Percentiles rank a stretch among this genome's conserved stretches.
These are phyloP conservation scores for Takifugu flavidus DNA, from an alignment of 2,113 vertebrate genomes.

Conservation along the genomic window DNA sequence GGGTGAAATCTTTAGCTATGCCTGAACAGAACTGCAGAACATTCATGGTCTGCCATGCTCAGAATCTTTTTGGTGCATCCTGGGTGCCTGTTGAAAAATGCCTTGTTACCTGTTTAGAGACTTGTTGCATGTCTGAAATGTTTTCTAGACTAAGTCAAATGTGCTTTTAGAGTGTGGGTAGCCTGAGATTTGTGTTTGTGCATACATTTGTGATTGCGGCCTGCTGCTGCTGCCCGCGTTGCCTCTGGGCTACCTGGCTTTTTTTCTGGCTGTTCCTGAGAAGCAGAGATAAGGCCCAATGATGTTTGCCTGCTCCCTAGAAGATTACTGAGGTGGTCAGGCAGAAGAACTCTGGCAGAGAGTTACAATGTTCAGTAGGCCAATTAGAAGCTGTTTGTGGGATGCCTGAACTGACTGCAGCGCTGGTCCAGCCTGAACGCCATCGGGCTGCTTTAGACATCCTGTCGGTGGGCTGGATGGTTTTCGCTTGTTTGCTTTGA, in stretches of 20 bases:
- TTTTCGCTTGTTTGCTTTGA: not conserved
- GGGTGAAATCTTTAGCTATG: constrained; percentile 31
- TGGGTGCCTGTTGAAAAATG: constrained; percentile 11
- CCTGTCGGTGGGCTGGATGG: constrained; percentile 2
- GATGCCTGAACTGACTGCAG: constrained; percentile 37
- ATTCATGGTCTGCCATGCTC: constrained; percentile 11
- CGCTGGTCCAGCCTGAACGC: not conserved
- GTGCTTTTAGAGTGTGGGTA: constrained; percentile 4
- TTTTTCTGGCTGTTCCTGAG: constrained; percentile 61
- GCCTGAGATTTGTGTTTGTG: constrained; percentile 8
- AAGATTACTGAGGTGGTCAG: constrained; percentile 69
- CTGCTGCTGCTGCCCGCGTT: constrained; percentile 30
- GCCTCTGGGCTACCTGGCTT: constrained; percentile 36
- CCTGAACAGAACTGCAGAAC: constrained; percentile 28
- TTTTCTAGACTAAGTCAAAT: constrained; percentile 21
- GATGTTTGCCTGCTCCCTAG: constrained; percentile 72
- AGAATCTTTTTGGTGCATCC: constrained; percentile 15
- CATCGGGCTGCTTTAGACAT: constrained; percentile 14
- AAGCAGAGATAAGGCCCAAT: constrained; percentile 66
- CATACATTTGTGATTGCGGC: constrained; percentile 31
- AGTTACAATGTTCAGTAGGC: constrained; percentile 36
- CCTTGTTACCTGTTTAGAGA: constrained; percentile 17
- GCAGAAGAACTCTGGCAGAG: constrained; percentile 52
- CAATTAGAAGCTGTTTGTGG: constrained; percentile 31
- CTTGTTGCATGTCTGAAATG: constrained; percentile 5